Percentiles rank a stretch among this genome's conserved stretches.
phyloP scores from a whole-genome alignment of 2,113 vertebrate genomes.

The Motacilla tschutschensis region DNA sequence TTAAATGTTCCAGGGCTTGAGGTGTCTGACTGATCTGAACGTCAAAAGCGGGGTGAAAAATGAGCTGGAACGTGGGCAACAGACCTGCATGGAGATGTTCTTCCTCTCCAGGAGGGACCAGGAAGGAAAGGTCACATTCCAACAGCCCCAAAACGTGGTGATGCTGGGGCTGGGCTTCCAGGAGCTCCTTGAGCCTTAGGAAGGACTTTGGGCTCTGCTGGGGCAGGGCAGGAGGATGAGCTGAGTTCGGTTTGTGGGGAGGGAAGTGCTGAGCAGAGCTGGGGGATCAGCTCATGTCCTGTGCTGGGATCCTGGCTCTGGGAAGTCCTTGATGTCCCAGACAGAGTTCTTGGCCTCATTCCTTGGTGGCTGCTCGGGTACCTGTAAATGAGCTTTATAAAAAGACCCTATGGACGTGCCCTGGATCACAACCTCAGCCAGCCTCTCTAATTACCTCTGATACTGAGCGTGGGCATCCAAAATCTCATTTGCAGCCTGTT shows the following conservation, averaged over 20 bases:
- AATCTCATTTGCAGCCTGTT: not conserved
- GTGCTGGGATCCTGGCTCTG: not conserved
- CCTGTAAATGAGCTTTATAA: not conserved
- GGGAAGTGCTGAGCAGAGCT: not conserved
- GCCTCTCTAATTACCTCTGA: not conserved
- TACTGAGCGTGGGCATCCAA: rapidly evolving
- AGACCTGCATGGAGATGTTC: not conserved
- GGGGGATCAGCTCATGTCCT: not conserved
- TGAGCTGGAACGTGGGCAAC: not conserved
- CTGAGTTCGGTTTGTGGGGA: not conserved
- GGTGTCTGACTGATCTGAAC: not conserved
- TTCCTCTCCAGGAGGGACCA: not conserved
- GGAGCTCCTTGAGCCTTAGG: not conserved
- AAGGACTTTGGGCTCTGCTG: not conserved
- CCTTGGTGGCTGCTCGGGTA: not conserved
- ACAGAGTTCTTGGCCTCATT: not conserved
- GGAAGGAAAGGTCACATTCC: not conserved
- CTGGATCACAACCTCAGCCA: not conserved
- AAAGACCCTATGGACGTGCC: not conserved
- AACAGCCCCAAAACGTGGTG: not conserved
- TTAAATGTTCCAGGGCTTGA: slow-evolving; percentile 3
- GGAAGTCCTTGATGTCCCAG: not conserved
- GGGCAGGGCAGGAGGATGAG: rapidly evolving
- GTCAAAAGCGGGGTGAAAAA: not conserved
- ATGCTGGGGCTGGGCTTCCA: not conserved